Conservation (phyloP, 2,797 vertebrate genomes). For the Coilia nasus region DNA sequence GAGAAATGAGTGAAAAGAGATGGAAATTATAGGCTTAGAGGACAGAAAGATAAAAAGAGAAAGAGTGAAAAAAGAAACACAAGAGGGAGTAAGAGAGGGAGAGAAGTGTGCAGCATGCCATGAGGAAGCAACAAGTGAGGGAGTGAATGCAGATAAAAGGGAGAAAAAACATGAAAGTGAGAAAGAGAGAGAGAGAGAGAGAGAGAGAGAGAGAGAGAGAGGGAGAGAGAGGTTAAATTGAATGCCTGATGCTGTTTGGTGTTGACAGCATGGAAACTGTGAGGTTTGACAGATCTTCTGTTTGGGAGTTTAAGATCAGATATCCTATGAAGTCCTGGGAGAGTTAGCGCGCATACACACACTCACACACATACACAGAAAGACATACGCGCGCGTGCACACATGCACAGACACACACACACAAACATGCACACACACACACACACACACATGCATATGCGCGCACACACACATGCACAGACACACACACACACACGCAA, state of each 20-base stretch:
- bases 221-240: constrained; percentile 42
- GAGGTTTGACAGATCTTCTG: constrained; percentile 59
- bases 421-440: background rate
- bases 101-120: background rate
- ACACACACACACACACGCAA: background rate
- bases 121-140: background rate
- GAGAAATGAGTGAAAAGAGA: background rate
- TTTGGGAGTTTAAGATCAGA: constrained; percentile 54
- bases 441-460: constrained; percentile 32
- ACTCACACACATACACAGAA: constrained; percentile 42
- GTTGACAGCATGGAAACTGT: constrained; percentile 74
- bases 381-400: constrained; percentile 22
- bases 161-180: background rate
- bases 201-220: too few species aligned
- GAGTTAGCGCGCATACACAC: constrained; percentile 49
- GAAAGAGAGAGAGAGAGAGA: background rate
- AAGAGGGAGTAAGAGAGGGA: background rate
- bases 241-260: constrained; percentile 61
- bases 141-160: constrained; percentile 46
- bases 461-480: constrained; percentile 39
- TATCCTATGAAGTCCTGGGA: constrained; percentile 54
- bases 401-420: too few species aligned
- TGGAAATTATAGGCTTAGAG: background rate
- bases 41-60: background rate
- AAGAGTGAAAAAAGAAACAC: background rate